Conservation (phyloP, 2,888 invertebrate species). For the Steinernema carpocapsae region DNA sequence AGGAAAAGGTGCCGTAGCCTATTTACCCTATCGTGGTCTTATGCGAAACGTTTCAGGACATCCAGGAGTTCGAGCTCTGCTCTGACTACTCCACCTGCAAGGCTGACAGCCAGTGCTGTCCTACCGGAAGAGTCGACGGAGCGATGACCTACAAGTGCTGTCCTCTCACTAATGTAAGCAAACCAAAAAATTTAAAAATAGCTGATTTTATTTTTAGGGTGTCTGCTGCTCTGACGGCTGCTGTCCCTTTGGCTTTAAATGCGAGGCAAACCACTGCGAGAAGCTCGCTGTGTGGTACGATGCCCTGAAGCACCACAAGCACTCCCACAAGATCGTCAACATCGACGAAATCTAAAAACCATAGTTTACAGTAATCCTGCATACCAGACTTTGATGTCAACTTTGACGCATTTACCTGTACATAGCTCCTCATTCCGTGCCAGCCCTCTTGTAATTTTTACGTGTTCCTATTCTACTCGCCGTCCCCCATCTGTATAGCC, state of each 20-base stretch:
- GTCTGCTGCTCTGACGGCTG: neutral
- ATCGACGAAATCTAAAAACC: no score
- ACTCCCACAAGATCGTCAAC: neutral
- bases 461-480: no score
- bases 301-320: no score
- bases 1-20: no score
- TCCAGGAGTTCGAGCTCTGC: neutral
- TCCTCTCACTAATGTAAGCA: neutral
- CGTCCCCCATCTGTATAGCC: no score
- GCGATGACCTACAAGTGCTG: neutral
- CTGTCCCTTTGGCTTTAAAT: neutral
- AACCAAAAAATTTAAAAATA: neutral
- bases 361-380: no score
- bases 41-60: neutral
- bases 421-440: no score
- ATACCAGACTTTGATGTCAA: no score
- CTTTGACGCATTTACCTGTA: no score
- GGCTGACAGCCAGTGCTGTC: neutral
- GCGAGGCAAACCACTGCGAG: neutral
- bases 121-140: neutral
- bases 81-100: neutral
- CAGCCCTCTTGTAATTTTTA: no score
- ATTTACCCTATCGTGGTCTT: no score
- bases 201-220: neutral
- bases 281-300: slow-evolving; percentile 1